Percentiles rank a stretch among this genome's conserved stretches.
Evolutionary conservation across 2,888 invertebrate genomes (phyloP).

Genomic region (Apodemia duryi): DNA sequence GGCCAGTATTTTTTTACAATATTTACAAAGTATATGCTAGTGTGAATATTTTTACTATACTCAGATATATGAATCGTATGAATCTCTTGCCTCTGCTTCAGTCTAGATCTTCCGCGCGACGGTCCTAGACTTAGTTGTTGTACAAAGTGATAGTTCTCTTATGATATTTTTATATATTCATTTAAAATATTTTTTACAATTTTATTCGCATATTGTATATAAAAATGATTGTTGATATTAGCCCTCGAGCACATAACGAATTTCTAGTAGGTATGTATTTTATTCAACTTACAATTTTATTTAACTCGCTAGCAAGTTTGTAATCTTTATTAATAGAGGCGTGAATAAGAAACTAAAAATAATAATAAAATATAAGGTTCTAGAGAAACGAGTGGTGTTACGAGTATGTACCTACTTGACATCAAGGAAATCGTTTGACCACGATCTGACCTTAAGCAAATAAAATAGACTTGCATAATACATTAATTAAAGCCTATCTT

Average conservation of each 20-base stretch:
- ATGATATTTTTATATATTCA: constrained; percentile 78
- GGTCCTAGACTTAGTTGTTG: constrained; percentile 63
- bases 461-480: no score
- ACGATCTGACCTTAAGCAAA: no score
- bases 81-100: constrained; percentile 37
- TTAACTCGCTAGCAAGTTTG: no score
- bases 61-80: constrained; percentile 20
- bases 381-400: no score
- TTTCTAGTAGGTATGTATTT: neutral
- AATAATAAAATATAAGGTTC: no score
- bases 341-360: no score
- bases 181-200: constrained; percentile 76
- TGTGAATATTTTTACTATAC: constrained; percentile 33
- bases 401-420: no score
- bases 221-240: constrained; percentile 51
- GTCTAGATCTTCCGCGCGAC: constrained; percentile 59
- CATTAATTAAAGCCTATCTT: no score
- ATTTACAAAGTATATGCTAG: constrained; percentile 33
- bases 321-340: no score
- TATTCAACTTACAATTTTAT: neutral
- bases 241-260: neutral
- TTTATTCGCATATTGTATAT: constrained; percentile 70
- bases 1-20: constrained; percentile 36
- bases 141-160: constrained; percentile 79
- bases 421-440: neutral